Evolutionary conservation across 2,888 invertebrate genomes (phyloP).

Genomic region (Pseudoips prasinana): DNA sequence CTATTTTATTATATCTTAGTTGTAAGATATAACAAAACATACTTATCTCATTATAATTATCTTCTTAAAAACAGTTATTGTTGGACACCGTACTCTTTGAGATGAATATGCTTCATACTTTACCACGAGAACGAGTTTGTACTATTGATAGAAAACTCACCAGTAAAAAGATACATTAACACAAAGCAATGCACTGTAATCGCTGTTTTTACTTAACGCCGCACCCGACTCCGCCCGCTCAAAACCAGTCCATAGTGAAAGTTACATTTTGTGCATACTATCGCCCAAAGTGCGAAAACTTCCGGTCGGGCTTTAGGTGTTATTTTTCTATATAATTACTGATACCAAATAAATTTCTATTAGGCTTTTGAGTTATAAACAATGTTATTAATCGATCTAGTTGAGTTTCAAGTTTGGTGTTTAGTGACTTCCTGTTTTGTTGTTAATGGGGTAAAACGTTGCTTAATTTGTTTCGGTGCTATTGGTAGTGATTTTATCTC

Average conservation of each 20-base stretch:
- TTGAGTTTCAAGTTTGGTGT: conserved; percentile 16
- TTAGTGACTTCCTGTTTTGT: conserved; percentile 19
- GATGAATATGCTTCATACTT: too few species aligned
- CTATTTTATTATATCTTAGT: too few species aligned
- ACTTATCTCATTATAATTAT: too few species aligned
- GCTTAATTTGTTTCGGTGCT: not conserved
- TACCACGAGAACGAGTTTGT: too few species aligned
- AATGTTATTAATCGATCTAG: conserved; percentile 29
- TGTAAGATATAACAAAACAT: too few species aligned
- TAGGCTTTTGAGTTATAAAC: conserved; percentile 26
- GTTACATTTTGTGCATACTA: conserved; percentile 55
- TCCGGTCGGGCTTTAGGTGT: conserved; percentile 63
- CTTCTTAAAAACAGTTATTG: too few species aligned
- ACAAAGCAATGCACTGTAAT: too few species aligned
- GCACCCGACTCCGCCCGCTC: conserved; percentile 42
- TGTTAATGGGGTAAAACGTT: conserved; percentile 1
- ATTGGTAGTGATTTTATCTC: conserved; percentile 1
- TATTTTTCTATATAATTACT: conserved; percentile 54
- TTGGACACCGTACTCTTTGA: too few species aligned
- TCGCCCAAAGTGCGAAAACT: conserved; percentile 55
- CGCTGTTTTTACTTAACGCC: conserved; percentile 30
- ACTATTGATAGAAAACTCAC: too few species aligned
- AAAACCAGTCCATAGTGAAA: conserved; percentile 69
- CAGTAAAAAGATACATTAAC: too few species aligned
- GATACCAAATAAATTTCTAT: conserved; percentile 44